Evolutionary conservation across 2,888 invertebrate species (phyloP).

Genomic region (Andricus quercusramuli): DNA sequence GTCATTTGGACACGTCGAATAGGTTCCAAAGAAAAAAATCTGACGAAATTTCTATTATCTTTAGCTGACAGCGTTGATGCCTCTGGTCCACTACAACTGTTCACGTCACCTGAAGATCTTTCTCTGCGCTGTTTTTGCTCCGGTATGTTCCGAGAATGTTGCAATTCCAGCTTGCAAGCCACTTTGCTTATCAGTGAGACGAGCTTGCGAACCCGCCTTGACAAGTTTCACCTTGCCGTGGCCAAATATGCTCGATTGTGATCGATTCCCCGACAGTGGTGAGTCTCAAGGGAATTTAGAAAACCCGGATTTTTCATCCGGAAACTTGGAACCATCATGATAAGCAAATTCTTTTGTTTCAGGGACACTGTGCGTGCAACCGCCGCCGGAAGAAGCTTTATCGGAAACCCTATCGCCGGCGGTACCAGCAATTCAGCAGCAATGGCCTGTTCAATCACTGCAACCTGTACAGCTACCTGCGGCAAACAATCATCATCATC

Average conservation of each 20-base stretch:
- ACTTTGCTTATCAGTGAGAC: conserved; percentile 89
- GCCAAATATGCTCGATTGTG: conserved; percentile 88
- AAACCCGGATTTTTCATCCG: conserved; percentile 48
- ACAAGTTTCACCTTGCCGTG: conserved; percentile 83
- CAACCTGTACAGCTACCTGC: conserved; percentile 64
- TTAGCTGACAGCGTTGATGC: conserved; percentile 86
- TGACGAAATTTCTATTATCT: conserved; percentile 71
- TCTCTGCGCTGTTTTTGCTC: conserved; percentile 93
- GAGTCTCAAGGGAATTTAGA: conserved; percentile 29
- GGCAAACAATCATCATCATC: conserved; percentile 64
- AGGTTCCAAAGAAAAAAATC: no score
- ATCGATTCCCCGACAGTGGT: conserved; percentile 87
- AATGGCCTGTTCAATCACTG: conserved; percentile 63
- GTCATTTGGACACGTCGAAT: no score
- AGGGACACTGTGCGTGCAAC: conserved; percentile 79
- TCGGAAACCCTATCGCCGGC: conserved; percentile 55
- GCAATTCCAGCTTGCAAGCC: conserved; percentile 92
- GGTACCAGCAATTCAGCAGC: conserved; percentile 57
- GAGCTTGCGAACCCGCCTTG: conserved; percentile 86
- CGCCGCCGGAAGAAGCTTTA: conserved; percentile 77
- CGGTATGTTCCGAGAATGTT: conserved; percentile 93
- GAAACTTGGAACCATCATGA: conserved; percentile 36
- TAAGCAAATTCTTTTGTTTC: conserved; percentile 57
- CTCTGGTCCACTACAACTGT: conserved; percentile 88
- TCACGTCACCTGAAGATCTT: conserved; percentile 91